Evolutionary conservation across 2,113 vertebrate species (phyloP), one percentile per base, ranked within the genome.

Genomic region (Boleophthalmus pectinirostris): DNA sequence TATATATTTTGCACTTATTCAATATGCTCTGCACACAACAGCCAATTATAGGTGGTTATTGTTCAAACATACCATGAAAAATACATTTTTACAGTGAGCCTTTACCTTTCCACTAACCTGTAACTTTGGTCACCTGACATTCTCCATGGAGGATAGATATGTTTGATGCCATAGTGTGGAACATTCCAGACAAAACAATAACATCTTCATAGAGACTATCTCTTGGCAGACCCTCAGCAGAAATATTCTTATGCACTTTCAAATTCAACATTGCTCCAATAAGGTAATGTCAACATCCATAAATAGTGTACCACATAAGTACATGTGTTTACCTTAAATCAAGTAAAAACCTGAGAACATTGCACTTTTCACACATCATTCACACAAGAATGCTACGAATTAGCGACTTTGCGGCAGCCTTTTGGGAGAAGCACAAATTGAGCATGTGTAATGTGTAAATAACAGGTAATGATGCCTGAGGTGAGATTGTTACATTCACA

Each of bases 401-500:
- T 33, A 35, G 58, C 58, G 25, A 33, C 5, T 14, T 24, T 60
- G 24, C 38, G 10, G 4, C 3, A 61, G 61, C 33, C 61, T 43
- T 51, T 64, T n/a, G 35, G 61, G 61, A 43, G 18, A 38, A 21
- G 33, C 61, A 38, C 61, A 64, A 38, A 64, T 58, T 64, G 58
- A 61, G 33, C 61, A 43, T n/a, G 61, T 38, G 29, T 20, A 64
- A 64, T 64, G 60, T 64, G 61, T 64, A 64, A 64, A 64, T 64
- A 43, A 64, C 6, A 64, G 61, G 9, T 43, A 64, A 64, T 64
- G 61, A 64, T 12, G 61, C 33, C 61, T 43, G 20, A 38, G 20
- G 61, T 38, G 33, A 35, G 58, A 35, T 7, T 15, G 15, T 0
- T 29, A 18, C 33, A 64, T 64, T 21, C 38, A 64, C 33, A 64